phyloP scores from a whole-genome alignment of 2,797 vertebrate genomes.

The Simalia tracyae region DNA sequence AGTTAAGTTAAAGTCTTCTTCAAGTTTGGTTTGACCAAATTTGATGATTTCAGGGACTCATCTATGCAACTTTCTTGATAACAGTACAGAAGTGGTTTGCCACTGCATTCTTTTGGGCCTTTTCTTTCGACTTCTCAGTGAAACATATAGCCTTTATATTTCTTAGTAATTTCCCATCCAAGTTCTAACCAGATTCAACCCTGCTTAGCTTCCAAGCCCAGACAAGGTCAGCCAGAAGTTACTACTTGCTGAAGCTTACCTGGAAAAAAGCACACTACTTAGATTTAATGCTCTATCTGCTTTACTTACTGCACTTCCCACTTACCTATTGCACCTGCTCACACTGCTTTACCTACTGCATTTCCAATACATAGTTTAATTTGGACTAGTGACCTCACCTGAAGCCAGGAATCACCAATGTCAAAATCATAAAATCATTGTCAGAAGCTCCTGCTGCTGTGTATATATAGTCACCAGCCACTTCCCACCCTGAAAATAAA shows the following conservation, averaged over 20 bases:
- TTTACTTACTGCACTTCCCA: not conserved
- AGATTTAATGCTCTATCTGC: not conserved
- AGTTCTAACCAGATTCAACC: not conserved
- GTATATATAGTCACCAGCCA: constrained; percentile 91
- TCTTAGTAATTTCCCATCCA: not conserved
- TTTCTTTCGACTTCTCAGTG: not conserved
- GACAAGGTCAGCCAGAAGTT: not conserved
- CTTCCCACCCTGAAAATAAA: constrained; percentile 87
- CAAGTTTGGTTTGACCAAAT: too few species aligned
- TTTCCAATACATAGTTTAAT: not conserved
- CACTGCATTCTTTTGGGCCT: not conserved
- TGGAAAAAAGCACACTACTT: not conserved
- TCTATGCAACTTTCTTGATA: not conserved
- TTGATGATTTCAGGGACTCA: not conserved
- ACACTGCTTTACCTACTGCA: not conserved
- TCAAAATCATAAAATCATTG: constrained; percentile 88
- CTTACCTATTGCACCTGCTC: not conserved
- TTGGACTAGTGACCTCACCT: constrained; percentile 75
- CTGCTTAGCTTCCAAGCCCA: not conserved
- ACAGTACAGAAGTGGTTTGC: not conserved
- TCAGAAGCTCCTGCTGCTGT: constrained; percentile 85
- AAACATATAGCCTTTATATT: not conserved
- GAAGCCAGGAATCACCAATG: constrained; percentile 85
- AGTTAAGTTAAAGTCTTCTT: not conserved
- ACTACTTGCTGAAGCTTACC: not conserved